Evolutionary conservation across 2,113 vertebrate species (phyloP).

Genomic region (Oncorhynchus masou): DNA sequence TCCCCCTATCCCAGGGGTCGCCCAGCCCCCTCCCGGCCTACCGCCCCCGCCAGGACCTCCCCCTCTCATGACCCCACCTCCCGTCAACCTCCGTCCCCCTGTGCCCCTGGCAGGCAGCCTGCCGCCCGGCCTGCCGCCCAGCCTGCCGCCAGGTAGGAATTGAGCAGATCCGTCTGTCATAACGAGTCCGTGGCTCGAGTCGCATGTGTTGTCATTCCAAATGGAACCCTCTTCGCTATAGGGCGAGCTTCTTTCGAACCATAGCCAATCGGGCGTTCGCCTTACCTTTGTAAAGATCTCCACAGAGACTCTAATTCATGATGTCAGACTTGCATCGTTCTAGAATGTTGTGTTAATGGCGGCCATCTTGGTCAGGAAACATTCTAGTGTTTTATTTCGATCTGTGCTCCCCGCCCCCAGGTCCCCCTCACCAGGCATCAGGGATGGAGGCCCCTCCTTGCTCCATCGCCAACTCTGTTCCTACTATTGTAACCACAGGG

Average conservation of each 20-base stretch:
- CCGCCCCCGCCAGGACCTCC: conserved; percentile 77
- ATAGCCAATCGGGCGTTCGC: too few species aligned
- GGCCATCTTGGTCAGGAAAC: too few species aligned
- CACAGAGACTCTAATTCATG: too few species aligned
- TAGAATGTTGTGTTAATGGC: too few species aligned
- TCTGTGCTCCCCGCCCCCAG: conserved; percentile 81
- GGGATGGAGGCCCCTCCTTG: conserved; percentile 97
- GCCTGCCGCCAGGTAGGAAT: conserved; percentile 81
- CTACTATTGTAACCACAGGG: conserved; percentile 92
- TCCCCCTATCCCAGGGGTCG: conserved; percentile 85
- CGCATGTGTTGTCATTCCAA: too few species aligned
- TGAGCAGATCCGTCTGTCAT: too few species aligned
- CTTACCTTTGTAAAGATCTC: too few species aligned
- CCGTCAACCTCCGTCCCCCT: conserved; percentile 91
- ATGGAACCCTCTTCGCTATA: too few species aligned
- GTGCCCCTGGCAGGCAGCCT: conserved; percentile 87
- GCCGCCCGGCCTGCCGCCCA: conserved; percentile 89
- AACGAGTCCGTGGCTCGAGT: too few species aligned
- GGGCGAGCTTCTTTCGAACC: too few species aligned
- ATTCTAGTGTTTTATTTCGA: too few species aligned
- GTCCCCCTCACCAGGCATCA: conserved; percentile 89
- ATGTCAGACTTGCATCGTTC: too few species aligned
- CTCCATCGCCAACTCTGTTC: conserved; percentile 92
- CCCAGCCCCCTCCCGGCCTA: conserved; percentile 85
- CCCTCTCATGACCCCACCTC: conserved; percentile 87